Conservation (phyloP, 2,888 invertebrate species). For the Limnephilus marmoratus region DNA sequence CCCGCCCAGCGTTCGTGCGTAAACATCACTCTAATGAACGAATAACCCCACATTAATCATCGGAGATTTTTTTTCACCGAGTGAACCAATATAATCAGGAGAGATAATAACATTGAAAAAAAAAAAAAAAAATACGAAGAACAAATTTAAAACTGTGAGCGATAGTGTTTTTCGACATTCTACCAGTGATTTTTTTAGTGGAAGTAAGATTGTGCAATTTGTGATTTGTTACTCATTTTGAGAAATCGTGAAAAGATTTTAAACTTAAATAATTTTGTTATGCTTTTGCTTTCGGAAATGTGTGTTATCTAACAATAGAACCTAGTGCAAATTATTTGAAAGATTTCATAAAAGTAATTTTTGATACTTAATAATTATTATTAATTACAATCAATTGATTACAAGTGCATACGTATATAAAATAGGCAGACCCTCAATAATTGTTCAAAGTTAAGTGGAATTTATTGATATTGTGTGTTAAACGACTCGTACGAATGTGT, state of each 20-base stretch:
- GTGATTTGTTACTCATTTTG: background rate
- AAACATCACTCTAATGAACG: constrained; percentile 32
- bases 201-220: background rate
- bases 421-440: background rate
- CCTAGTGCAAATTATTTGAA: background rate
- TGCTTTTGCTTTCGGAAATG: background rate
- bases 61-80: background rate
- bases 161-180: background rate
- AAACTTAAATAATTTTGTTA: background rate
- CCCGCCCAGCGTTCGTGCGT: background rate
- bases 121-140: background rate
- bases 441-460: background rate
- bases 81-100: background rate
- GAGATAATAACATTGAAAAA: background rate
- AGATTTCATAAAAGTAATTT: background rate
- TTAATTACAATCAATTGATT: no score
- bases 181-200: background rate
- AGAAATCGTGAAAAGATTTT: background rate
- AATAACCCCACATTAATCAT: constrained; percentile 28
- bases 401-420: background rate
- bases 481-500: no score
- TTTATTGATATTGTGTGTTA: no score
- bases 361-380: background rate
- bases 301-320: background rate
- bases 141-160: background rate